These are phyloP conservation scores for Cheirogaleus major DNA, from an alignment of 2,797 vertebrate genomes.

Conservation along the genomic window DNA sequence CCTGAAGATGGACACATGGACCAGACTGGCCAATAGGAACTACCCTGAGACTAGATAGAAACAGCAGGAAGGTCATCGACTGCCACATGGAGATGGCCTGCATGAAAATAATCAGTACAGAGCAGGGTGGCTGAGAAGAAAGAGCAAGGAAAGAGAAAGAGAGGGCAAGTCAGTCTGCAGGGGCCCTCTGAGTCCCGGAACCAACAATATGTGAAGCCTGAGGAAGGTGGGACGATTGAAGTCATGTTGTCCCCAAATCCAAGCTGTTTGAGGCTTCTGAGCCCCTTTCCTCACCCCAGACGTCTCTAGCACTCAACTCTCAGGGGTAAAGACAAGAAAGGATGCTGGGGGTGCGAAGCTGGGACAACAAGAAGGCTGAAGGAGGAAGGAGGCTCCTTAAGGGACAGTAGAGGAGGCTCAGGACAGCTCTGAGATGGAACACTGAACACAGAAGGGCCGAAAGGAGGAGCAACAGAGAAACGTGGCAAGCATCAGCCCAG, in stretches of 20 bases:
- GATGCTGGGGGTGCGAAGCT: not conserved
- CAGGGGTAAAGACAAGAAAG: not conserved
- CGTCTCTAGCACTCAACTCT: not conserved
- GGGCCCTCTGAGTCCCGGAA: not conserved
- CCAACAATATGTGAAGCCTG: not conserved
- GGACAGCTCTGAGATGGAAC: not conserved
- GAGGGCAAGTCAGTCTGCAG: not conserved
- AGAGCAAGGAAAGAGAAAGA: not conserved
- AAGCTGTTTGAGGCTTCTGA: not conserved
- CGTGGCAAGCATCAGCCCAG: not conserved
- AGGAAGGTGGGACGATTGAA: not conserved
- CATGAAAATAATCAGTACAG: not conserved
- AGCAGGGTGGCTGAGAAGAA: not conserved
- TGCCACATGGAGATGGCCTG: not conserved
- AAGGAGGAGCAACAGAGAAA: not conserved
- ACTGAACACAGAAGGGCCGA: not conserved
- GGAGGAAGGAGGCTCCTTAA: too few species aligned
- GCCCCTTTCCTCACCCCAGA: not conserved
- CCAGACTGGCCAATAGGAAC: not conserved
- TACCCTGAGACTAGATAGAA: not conserved
- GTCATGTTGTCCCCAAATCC: not conserved
- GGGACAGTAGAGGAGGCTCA: not conserved
- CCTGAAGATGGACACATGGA: not conserved
- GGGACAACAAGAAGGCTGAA: not conserved
- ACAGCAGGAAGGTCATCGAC: not conserved